Conservation (phyloP, 2,113 vertebrate species). For the Trematocara variabile region DNA sequence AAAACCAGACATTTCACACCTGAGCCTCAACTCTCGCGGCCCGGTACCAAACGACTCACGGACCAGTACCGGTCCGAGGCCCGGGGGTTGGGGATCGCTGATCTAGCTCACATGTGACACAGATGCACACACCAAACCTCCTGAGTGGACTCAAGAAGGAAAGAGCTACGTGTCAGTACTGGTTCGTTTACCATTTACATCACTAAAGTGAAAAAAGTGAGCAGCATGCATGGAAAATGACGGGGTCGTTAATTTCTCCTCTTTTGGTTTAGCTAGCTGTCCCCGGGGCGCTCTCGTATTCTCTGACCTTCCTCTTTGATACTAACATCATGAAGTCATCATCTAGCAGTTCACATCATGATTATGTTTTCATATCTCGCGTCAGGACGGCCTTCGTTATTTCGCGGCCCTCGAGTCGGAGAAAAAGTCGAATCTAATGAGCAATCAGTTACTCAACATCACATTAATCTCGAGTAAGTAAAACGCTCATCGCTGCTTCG, state of each 20-base stretch:
- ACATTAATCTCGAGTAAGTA: not conserved
- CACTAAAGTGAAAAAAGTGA: not conserved
- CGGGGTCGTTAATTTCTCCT: not conserved
- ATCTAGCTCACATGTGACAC: not conserved
- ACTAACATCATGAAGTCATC: rapidly evolving
- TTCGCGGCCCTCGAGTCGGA: not conserved
- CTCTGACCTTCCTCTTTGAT: not conserved
- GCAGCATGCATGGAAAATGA: not conserved
- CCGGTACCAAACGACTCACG: too few relatives aligned
- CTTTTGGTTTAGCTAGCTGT: not conserved
- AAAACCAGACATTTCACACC: too few relatives aligned
- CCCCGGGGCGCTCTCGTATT: not conserved
- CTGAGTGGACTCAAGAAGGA: not conserved
- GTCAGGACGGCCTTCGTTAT: rapidly evolving
- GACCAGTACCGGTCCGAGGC: too few relatives aligned
- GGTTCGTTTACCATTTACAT: not conserved
- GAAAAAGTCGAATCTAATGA: not conserved
- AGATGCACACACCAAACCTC: not conserved
- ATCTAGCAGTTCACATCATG: not conserved
- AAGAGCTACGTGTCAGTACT: not conserved
- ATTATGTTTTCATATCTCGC: not conserved
- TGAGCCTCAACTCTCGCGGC: too few relatives aligned
- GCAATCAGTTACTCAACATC: not conserved
- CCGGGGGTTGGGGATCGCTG: too few relatives aligned
- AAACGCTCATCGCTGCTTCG: not conserved